These are phyloP conservation scores for Gadus macrocephalus DNA, from an alignment of 2,113 vertebrate genomes.

Conservation along the genomic window DNA sequence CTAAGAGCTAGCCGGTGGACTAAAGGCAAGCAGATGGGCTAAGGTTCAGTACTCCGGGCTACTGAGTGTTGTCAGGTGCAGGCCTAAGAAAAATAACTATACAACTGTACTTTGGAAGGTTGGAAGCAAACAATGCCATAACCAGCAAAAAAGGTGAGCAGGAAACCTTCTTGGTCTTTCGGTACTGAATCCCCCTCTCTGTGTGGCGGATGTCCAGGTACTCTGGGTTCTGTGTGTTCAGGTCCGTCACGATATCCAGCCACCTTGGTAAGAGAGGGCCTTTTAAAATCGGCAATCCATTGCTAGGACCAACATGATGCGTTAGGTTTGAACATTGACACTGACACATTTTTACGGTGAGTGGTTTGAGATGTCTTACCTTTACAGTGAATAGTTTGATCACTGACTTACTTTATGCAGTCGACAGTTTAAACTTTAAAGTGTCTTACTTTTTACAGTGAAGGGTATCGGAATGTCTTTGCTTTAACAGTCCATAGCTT, in stretches of 20 bases:
- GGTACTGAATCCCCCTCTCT: conserved; percentile 90
- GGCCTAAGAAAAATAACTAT: neutral
- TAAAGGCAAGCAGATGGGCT: too few relatives aligned
- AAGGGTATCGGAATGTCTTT: too few relatives aligned
- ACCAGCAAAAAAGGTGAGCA: neutral
- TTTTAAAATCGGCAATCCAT: neutral
- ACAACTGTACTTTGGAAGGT: neutral
- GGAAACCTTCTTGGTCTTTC: conserved; percentile 96
- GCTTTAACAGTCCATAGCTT: too few relatives aligned
- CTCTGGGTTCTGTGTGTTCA: conserved; percentile 97
- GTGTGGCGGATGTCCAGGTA: conserved; percentile 95
- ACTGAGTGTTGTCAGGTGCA: neutral
- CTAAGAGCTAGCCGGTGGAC: too few relatives aligned
- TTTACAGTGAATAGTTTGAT: too few relatives aligned
- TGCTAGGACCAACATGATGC: neutral
- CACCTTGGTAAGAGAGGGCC: conserved; percentile 71
- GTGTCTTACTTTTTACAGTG: too few relatives aligned
- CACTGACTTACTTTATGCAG: too few relatives aligned
- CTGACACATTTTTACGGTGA: too few relatives aligned
- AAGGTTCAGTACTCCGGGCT: too few relatives aligned
- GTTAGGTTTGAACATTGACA: too few relatives aligned
- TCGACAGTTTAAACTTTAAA: too few relatives aligned
- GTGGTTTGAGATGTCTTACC: too few relatives aligned
- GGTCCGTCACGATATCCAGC: conserved; percentile 92
- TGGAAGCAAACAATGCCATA: neutral